Evolutionary conservation across 2,113 vertebrate species (phyloP), one percentile per base, ranked within the genome.

Genomic region (Etheostoma cragini): DNA sequence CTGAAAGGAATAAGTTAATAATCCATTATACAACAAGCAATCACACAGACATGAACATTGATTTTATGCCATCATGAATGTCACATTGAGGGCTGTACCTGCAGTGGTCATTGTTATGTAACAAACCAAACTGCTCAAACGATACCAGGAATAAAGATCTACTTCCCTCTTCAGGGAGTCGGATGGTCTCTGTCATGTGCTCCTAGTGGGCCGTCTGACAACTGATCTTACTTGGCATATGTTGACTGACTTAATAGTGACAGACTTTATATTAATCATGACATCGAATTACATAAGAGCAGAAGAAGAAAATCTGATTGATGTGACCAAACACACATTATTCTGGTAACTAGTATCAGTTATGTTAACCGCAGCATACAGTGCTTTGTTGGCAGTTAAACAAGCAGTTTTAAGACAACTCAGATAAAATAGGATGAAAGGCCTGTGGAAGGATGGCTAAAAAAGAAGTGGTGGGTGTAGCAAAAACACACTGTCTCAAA

Each of bases 211-310:
- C 61, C 7, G 30, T 70, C 50, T 11, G n/a, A 58, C 61, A 13
- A 19, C 49, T 6, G 33, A 60, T 67, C 73, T 78, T n/a, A 21
- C 60, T 72, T 84, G 70, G 81, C 74, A 84, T 78, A 30, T 60
- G 62, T 60, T 26, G 68, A 64, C 60, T 65, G 68, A 64, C 60
- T 65, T 82, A 81, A 86, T 75, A 17, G 83, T 30, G 78, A 82
- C 80, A 80, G 86, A 64, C 76, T 76, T 35, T 80, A 49, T 49
- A 72, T 78, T 81, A 86, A 78, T 83, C 77, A 56, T 19, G 30
- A 75, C 50, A 73, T 33, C 0, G 5, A 68, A 15, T 3, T 15
- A 57, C 65, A 42, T 24, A 56, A 60, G 35, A 80, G 10, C 26
- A 71, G 71, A 76, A 52, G 42, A 69, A 77, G 42, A 33, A 64